phyloP scores from a whole-genome alignment of 2,113 vertebrate species.

The Gopherus flavomarginatus region DNA sequence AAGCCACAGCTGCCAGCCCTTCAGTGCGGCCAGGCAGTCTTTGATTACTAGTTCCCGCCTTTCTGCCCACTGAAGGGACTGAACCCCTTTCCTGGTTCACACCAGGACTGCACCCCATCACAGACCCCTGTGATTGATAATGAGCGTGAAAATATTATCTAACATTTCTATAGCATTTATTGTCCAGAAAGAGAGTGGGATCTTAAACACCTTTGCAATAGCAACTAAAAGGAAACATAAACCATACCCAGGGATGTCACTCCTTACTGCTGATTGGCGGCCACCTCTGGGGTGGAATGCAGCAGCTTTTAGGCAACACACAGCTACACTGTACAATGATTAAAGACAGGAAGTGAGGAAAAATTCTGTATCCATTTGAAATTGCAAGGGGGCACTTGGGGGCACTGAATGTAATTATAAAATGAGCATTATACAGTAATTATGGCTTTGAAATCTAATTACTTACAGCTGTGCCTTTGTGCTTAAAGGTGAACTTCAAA shows the following conservation, averaged over 20 bases:
- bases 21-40: not conserved
- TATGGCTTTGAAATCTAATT: slow-evolving; percentile 61
- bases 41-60: not conserved
- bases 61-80: too few species aligned
- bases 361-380: not conserved
- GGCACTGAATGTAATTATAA: slow-evolving; percentile 49
- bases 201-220: not conserved
- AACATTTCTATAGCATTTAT: not conserved
- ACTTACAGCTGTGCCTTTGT: not conserved
- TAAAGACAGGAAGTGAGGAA: not conserved
- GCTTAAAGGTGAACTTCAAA: slow-evolving; percentile 36
- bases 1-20: not conserved
- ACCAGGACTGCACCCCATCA: not conserved
- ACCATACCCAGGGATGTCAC: not conserved
- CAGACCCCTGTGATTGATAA: not conserved
- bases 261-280: not conserved
- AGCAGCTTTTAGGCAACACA: not conserved
- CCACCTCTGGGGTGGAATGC: not conserved
- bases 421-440: slow-evolving; percentile 54
- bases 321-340: not conserved
- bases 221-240: not conserved
- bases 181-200: rapidly evolving
- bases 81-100: not conserved
- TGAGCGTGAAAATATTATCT: not conserved
- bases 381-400: not conserved